phyloP scores from a whole-genome alignment of 2,113 vertebrate genomes.

The Corythornis vintsioides region DNA sequence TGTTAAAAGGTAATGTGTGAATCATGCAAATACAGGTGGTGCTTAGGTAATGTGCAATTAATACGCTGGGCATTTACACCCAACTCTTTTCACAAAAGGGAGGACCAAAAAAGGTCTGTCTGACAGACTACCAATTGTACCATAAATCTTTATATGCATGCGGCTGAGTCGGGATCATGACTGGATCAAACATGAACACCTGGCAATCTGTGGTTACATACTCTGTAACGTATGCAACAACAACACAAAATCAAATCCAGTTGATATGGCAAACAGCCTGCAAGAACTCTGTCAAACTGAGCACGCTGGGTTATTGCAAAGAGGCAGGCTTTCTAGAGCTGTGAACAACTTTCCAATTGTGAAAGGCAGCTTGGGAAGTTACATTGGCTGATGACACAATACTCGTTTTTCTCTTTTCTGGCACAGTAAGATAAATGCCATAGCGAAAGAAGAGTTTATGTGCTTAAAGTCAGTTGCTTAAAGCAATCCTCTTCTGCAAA shows the following conservation, averaged over 20 bases:
- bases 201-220: slow-evolving; percentile 60
- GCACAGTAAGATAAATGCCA: slow-evolving; percentile 32
- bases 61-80: neutral
- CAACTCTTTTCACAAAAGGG: slow-evolving; percentile 28
- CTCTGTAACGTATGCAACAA: slow-evolving; percentile 47
- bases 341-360: neutral
- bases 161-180: slow-evolving; percentile 25
- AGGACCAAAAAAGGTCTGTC: slow-evolving; percentile 13
- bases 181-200: slow-evolving; percentile 23
- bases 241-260: slow-evolving; percentile 25
- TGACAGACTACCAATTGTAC: slow-evolving; percentile 11
- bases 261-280: neutral
- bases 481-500: slow-evolving; percentile 40
- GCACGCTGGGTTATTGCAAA: neutral
- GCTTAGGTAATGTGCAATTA: slow-evolving; percentile 22
- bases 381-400: neutral
- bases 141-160: slow-evolving; percentile 13
- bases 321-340: neutral
- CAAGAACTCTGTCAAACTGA: slow-evolving; percentile 16
- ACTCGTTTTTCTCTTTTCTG: slow-evolving; percentile 35
- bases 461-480: slow-evolving; percentile 25
- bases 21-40: slow-evolving; percentile 56
- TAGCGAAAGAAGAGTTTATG: neutral
- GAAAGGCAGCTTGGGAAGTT: slow-evolving; percentile 30
- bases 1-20: slow-evolving; percentile 45